Conservation (phyloP, 2,888 invertebrate genomes). For the Cheilosia scutellata region DNA sequence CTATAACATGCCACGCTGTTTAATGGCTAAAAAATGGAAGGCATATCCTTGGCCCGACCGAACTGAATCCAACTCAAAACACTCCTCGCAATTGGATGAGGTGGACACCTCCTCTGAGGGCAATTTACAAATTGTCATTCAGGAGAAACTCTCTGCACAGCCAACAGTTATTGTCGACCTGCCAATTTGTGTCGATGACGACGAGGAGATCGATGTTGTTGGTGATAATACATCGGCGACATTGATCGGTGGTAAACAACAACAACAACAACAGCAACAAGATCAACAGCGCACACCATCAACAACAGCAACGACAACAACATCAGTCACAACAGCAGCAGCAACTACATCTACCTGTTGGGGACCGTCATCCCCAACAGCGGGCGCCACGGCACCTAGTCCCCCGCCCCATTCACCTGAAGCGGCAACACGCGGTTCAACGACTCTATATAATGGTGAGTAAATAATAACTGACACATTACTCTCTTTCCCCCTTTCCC, state of each 20-base stretch:
- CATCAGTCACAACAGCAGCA: conserved; percentile 70
- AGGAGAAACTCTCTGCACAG: conserved; percentile 48
- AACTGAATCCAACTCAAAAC: conserved; percentile 82
- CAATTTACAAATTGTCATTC: conserved; percentile 76
- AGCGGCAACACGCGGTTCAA: conserved; percentile 88
- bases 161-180: conserved; percentile 68
- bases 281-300: conserved; percentile 75
- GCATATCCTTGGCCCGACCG: conserved; percentile 91
- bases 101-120: conserved; percentile 70
- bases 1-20: conserved; percentile 94
- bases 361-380: conserved; percentile 91
- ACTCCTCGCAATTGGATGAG: conserved; percentile 74
- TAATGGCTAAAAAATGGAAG: conserved; percentile 98
- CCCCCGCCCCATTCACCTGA: conserved; percentile 88
- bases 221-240: conserved; percentile 86
- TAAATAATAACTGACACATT: conserved; percentile 56
- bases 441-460: conserved; percentile 92
- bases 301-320: conserved; percentile 61
- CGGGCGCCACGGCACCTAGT: conserved; percentile 90
- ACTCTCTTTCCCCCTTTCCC: not conserved
- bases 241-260: conserved; percentile 61
- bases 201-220: conserved; percentile 95
- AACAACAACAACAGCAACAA: conserved; percentile 77
- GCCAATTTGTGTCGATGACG: conserved; percentile 87
- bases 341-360: conserved; percentile 86